These are phyloP conservation scores for Dolichallabes microphthalmus DNA, from an alignment of 2,113 vertebrate species.

Conservation along the genomic window DNA sequence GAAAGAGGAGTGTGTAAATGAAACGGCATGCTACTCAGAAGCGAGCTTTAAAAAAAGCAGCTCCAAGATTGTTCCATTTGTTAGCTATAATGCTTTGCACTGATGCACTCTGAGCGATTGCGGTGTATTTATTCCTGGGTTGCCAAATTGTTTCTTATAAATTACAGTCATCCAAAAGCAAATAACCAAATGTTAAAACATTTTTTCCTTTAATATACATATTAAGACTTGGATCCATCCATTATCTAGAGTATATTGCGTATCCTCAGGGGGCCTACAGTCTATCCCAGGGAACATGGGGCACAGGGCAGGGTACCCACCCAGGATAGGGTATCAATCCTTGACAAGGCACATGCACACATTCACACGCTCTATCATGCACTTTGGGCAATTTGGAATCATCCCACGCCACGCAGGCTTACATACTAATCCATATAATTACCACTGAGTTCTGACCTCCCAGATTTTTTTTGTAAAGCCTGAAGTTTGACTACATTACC, in stretches of 20 bases:
- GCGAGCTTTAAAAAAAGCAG: slow-evolving; percentile 14
- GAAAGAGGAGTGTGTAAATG: slow-evolving; percentile 22
- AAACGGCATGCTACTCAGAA: slow-evolving; percentile 31
- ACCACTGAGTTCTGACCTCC: not conserved
- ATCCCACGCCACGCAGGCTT: not conserved
- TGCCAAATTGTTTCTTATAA: not conserved
- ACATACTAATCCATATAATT: not conserved
- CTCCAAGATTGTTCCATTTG: slow-evolving; percentile 3
- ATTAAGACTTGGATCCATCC: not conserved
- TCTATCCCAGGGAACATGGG: too few species aligned
- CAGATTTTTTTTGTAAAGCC: not conserved
- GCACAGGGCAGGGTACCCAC: too few species aligned
- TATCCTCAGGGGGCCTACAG: too few species aligned
- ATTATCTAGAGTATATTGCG: too few species aligned
- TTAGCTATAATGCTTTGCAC: not conserved
- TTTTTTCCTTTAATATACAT: too few species aligned
- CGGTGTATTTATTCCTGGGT: not conserved
- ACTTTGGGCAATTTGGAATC: too few species aligned
- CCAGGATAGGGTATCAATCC: too few species aligned
- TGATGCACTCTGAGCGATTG: not conserved
- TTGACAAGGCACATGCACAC: too few species aligned
- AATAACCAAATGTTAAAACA: not conserved
- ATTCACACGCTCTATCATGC: too few species aligned
- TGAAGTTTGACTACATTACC: not conserved
- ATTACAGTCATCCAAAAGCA: not conserved